These are phyloP conservation scores for Myodes glareolus DNA, from an alignment of 2,113 vertebrate species.

Conservation along the genomic window DNA sequence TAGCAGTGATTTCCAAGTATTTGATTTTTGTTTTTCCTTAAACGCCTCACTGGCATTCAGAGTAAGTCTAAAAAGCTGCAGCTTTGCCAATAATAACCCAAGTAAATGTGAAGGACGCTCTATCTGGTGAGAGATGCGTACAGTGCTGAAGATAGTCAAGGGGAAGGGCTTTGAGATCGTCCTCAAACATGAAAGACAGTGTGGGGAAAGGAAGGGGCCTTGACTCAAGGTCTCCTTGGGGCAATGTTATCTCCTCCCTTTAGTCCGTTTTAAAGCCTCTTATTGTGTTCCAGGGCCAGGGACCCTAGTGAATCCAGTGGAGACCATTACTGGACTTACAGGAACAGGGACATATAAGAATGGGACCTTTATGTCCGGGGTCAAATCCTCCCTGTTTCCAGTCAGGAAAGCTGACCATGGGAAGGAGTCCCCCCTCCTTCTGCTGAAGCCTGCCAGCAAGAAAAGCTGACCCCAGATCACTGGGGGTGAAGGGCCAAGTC, in stretches of 20 bases:
- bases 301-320: not conserved
- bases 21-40: not conserved
- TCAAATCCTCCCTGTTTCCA: not conserved
- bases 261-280: slow-evolving; percentile 3
- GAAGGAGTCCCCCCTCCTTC: not conserved
- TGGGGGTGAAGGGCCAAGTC: not conserved
- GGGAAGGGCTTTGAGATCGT: not conserved
- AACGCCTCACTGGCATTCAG: not conserved
- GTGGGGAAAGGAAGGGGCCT: not conserved
- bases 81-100: slow-evolving; percentile 47
- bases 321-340: not conserved
- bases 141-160: slow-evolving; percentile 58
- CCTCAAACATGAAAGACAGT: slow-evolving; percentile 51
- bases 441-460: not conserved
- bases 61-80: not conserved
- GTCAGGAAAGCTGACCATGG: not conserved
- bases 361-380: not conserved
- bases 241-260: slow-evolving; percentile 30
- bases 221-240: not conserved
- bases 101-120: slow-evolving; percentile 62
- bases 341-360: not conserved
- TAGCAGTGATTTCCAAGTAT: not conserved
- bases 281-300: not conserved
- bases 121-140: not conserved
- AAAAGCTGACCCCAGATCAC: not conserved